A percentile compares a stretch with the other conserved stretches of the same genome.
phyloP scores from a whole-genome alignment of 2,113 vertebrate genomes.

The Crotalus tigris region DNA sequence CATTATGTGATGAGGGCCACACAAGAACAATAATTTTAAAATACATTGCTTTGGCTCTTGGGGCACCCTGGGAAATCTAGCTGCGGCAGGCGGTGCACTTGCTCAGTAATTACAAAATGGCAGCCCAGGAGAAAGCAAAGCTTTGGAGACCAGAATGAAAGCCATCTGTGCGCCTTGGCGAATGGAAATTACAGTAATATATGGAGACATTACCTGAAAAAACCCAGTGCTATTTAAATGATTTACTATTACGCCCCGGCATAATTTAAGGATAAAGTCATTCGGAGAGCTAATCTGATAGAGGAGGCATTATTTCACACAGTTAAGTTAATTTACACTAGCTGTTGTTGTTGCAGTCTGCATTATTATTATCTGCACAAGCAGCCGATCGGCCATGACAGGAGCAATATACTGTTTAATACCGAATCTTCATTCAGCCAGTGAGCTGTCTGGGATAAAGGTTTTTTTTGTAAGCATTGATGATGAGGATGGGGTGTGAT shows the following conservation, averaged over 20 bases:
- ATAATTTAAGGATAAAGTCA: constrained; percentile 86
- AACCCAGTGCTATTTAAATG: constrained; percentile 78
- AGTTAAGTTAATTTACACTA: constrained; percentile 85
- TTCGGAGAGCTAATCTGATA: constrained; percentile 82
- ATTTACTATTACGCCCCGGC: constrained; percentile 79
- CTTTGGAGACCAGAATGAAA: constrained; percentile 71
- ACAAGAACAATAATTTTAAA: constrained; percentile 82
- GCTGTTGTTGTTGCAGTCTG: constrained; percentile 80
- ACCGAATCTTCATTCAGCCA: constrained; percentile 77
- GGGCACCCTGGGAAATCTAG: constrained; percentile 79
- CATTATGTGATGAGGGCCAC: constrained; percentile 80
- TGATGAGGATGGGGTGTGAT: constrained; percentile 71
- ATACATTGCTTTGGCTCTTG: constrained; percentile 73
- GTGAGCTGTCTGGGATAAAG: constrained; percentile 77
- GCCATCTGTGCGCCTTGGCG: constrained; percentile 79
- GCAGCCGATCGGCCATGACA: constrained; percentile 79
- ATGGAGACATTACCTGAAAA: constrained; percentile 83
- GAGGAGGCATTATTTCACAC: constrained; percentile 78
- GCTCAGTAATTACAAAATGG: constrained; percentile 80
- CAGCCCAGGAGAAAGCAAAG: constrained; percentile 60
- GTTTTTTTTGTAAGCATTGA: constrained; percentile 82
- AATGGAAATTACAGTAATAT: constrained; percentile 82
- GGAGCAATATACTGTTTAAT: constrained; percentile 79
- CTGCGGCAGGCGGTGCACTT: constrained; percentile 66
- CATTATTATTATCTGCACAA: constrained; percentile 81